phyloP scores from a whole-genome alignment of 1,140 invertebrate genomes.

The Drosophila melanogaster region Release_6_plus_ISO1_MT NT_033777.3:28671001-28671500 shows the following conservation, averaged over 20 bases:
- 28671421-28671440: slow-evolving; percentile 46
- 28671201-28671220: slow-evolving; percentile 31
- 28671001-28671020: too few relatives aligned
- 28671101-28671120: slow-evolving; percentile 13
- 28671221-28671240: slow-evolving; percentile 28
- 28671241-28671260: neutral
- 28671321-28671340: neutral
- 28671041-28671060: neutral
- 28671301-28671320: neutral
- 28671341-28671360: neutral
- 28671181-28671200: neutral
- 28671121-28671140: slow-evolving; percentile 22
- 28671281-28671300: neutral
- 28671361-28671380: neutral
- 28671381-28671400: slow-evolving; percentile 13
- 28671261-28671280: too few relatives aligned
- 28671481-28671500: slow-evolving; percentile 40
- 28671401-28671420: slow-evolving; percentile 22
- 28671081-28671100: neutral
- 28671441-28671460: slow-evolving; percentile 19
- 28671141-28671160: slow-evolving; percentile 22
- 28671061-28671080: neutral
- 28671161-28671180: slow-evolving; percentile 48
- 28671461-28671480: slow-evolving; percentile 17
- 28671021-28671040: neutral